phyloP scores from a whole-genome alignment of 2,888 invertebrate species.

The Chydorus sphaericus region DNA sequence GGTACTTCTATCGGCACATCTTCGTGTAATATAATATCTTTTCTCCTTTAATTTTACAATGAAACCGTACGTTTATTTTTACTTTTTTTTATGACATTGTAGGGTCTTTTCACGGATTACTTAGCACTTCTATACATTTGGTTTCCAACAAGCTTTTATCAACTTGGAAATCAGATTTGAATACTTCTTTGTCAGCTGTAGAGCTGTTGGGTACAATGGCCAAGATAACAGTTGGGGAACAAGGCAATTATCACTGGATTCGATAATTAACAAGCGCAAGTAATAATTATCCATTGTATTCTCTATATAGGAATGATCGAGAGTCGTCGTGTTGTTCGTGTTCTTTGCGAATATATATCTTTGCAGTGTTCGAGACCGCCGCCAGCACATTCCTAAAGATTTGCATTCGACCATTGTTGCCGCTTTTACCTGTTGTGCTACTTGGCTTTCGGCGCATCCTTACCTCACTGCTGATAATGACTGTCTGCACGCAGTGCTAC shows the following conservation, averaged over 20 bases:
- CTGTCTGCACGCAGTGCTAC: constrained; percentile 80
- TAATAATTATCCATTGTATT: too few relatives aligned
- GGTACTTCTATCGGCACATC: too few relatives aligned
- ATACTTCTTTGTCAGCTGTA: constrained; percentile 81
- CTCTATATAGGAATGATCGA: constrained; percentile 5
- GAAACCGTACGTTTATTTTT: constrained; percentile 1
- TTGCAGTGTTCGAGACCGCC: constrained; percentile 90
- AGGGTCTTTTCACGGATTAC: constrained; percentile 77
- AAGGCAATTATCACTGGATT: constrained; percentile 70
- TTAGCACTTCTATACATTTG: constrained; percentile 80
- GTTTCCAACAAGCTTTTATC: constrained; percentile 90
- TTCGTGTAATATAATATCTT: neutral
- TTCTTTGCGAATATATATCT: constrained; percentile 95
- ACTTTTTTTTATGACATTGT: constrained; percentile 23
- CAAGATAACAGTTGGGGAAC: constrained; percentile 71
- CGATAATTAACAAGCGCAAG: too few relatives aligned
- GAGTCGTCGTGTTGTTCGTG: constrained; percentile 47
- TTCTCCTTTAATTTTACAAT: neutral
- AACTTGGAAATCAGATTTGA: constrained; percentile 89
- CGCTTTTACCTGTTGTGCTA: constrained; percentile 75
- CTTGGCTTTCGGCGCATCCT: constrained; percentile 86
- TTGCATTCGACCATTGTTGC: constrained; percentile 88
- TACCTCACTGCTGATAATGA: constrained; percentile 78
- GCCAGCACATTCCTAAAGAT: constrained; percentile 81
- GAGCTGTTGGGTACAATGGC: constrained; percentile 83